Conservation (phyloP, 2,797 vertebrate species). For the Danio choprae region DNA sequence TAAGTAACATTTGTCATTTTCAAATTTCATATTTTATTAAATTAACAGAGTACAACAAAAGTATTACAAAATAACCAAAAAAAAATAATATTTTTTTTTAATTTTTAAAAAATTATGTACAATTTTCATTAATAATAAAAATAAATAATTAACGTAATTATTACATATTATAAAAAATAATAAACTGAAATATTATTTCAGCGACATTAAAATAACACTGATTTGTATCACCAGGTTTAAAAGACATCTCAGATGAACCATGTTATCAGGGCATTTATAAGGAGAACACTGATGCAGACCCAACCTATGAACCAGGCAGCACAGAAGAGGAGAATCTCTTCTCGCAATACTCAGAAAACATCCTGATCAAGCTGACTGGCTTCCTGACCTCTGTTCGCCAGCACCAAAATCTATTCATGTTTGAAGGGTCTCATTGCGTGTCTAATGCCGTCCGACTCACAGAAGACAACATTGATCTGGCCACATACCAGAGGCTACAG, state of each 20-base stretch:
- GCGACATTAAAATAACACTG: neutral
- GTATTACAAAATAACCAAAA: too few relatives aligned
- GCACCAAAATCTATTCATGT: constrained; percentile 75
- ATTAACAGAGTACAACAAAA: too few relatives aligned
- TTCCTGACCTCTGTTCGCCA: constrained; percentile 69
- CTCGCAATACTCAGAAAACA: constrained; percentile 71
- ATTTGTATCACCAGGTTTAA: constrained; percentile 66
- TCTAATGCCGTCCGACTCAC: constrained; percentile 67
- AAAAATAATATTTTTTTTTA: too few relatives aligned
- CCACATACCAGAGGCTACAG: constrained; percentile 74
- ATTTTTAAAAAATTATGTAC: too few relatives aligned
- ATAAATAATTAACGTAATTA: too few relatives aligned
- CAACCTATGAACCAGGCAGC: constrained; percentile 75
- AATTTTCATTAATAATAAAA: too few relatives aligned
- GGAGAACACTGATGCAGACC: constrained; percentile 69
- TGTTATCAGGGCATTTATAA: constrained; percentile 75
- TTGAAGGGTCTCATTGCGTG: constrained; percentile 70
- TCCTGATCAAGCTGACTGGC: constrained; percentile 74
- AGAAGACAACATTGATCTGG: constrained; percentile 71
- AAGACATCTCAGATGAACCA: constrained; percentile 73
- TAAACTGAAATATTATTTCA: neutral
- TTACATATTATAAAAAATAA: neutral
- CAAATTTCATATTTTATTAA: too few relatives aligned
- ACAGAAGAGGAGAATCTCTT: constrained; percentile 73
- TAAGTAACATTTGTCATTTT: too few relatives aligned